phyloP scores from a whole-genome alignment of 2,113 vertebrate genomes.

The Alosa alosa region DNA sequence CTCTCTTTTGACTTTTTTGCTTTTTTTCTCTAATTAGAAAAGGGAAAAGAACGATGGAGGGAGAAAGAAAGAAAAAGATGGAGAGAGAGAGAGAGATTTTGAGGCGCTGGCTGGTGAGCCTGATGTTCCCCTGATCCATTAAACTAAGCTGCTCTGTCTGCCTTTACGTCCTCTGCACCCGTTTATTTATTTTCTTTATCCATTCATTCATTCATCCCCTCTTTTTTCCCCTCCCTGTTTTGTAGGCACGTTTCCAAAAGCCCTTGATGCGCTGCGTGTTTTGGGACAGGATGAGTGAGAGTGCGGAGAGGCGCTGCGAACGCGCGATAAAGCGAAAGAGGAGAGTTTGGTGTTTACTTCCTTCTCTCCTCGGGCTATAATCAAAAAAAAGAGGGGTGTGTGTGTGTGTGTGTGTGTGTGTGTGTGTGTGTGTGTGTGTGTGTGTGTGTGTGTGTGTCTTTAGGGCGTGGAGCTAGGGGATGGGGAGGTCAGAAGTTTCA shows the following conservation, averaged over 20 bases:
- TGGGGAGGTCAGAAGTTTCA: not conserved
- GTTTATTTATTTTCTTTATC: not conserved
- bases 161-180: not conserved
- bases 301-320: not conserved
- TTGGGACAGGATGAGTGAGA: not conserved
- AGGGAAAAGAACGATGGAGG: not conserved
- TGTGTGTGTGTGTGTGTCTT: constrained; percentile 13
- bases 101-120: not conserved
- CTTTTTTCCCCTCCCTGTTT: constrained; percentile 28
- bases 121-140: constrained; percentile 1
- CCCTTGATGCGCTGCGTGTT: not conserved
- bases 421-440: not conserved
- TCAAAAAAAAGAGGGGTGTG: too few relatives aligned
- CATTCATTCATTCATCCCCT: constrained; percentile 23
- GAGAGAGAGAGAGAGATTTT: not conserved
- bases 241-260: not conserved
- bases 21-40: not conserved
- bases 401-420: too few relatives aligned
- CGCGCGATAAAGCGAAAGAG: not conserved
- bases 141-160: not conserved
- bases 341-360: not conserved
- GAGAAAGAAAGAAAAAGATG: not conserved
- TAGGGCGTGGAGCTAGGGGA: not conserved
- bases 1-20: not conserved
- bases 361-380: not conserved